Evolutionary conservation across 2,797 vertebrate species (phyloP), one percentile per base, ranked within the genome.

Genomic region (Poecilia picta): DNA sequence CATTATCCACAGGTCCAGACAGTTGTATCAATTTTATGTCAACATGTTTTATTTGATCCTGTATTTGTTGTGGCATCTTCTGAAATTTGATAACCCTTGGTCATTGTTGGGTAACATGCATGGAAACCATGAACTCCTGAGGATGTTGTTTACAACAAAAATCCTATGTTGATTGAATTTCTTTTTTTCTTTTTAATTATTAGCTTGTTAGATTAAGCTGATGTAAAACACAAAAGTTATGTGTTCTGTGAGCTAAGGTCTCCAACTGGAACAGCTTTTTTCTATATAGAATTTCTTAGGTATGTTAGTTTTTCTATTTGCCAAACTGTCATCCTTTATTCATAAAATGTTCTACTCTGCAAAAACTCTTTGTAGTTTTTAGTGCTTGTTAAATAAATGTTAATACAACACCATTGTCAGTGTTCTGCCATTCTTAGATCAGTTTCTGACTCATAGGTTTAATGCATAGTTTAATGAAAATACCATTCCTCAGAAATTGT

Each of bases 381-480:
- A 8, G 28, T 75, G 57, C 72, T 78, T 25, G 4, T 76, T 76
- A 23, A 53, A 51, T 72, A 31, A 51, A 53, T 23, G 23, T 23
- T 16, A 66, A 23, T 11, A 66, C 20, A 25, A 39, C 23, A 23
- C 47, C 18, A 36, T 18, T 23, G 36, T 41, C 45, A 74, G 43
- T 36, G 72, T 47, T 81, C 41, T 76, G 43, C 46, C 41, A 45
- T 45, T 45, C 16, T 64, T 28, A 20, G 49, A 82, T 80, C 8
- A 11, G 23, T 74, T 72, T 80, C 77, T 39, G 71, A 43, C 12
- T 49, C n/a, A 11, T 81, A 62, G 71, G 74, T 79, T 47, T 46
- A 76, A 75, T 36, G 25, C 39, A 51, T 51, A 53, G 25, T 53
- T 53, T 18, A 73, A 47, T 85, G 73, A 62, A 83, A 85, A 80